Conservation (phyloP, 2,797 vertebrate genomes). For the Sternarchorhynchus goeldii region DNA sequence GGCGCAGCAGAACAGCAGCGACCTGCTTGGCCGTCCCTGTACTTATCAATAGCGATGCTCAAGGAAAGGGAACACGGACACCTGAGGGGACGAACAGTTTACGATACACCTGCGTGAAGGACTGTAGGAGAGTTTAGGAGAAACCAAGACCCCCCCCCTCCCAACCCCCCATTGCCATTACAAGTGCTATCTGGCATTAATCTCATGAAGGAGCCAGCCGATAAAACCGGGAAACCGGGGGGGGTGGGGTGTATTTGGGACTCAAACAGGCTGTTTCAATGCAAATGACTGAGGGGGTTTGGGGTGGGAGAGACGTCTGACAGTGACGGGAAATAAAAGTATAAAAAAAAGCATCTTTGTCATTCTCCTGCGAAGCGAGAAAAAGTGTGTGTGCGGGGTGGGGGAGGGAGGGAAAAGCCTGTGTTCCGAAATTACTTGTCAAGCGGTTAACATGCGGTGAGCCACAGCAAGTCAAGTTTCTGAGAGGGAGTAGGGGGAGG, state of each 20-base stretch:
- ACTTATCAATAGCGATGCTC: slow-evolving; percentile 22
- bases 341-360: slow-evolving; percentile 45
- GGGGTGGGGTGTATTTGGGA: slow-evolving; percentile 40
- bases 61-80: slow-evolving; percentile 1
- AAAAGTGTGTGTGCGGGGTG: neutral
- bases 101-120: slow-evolving; percentile 17
- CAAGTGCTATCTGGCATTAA: slow-evolving; percentile 49
- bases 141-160: slow-evolving; percentile 22
- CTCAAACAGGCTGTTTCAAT: slow-evolving; percentile 53
- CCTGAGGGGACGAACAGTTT: slow-evolving; percentile 22
- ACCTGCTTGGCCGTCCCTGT: slow-evolving; percentile 30
- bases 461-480: slow-evolving; percentile 41
- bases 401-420: slow-evolving; percentile 28
- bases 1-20: slow-evolving; percentile 25
- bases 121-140: slow-evolving; percentile 27
- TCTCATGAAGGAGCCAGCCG: slow-evolving; percentile 48
- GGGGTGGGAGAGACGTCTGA: slow-evolving; percentile 43
- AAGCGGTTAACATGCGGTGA: slow-evolving; percentile 47
- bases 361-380: slow-evolving; percentile 42
- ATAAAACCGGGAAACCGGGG: slow-evolving; percentile 47
- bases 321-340: slow-evolving; percentile 45
- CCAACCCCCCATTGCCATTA: slow-evolving; percentile 30
- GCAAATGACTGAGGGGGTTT: slow-evolving; percentile 46
- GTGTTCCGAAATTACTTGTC: slow-evolving; percentile 46
- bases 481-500: slow-evolving; percentile 31